Conservation (phyloP, 2,888 invertebrate species). For the Pseudococcus longispinus region DNA sequence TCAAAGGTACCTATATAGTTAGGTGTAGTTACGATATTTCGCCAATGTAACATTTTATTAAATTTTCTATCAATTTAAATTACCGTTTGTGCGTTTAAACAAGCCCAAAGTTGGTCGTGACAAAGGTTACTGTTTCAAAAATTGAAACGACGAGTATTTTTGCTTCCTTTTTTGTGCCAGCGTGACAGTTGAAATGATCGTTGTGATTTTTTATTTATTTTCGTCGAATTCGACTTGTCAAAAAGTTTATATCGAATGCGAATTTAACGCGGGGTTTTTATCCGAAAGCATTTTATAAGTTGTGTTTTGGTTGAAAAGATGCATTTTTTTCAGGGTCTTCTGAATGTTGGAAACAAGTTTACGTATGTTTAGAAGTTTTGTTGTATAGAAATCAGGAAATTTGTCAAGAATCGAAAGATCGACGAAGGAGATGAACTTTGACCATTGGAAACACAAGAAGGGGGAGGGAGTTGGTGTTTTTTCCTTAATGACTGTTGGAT, state of each 20-base stretch:
- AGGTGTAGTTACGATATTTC: background rate
- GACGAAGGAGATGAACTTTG: too few relatives aligned
- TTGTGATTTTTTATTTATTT: background rate
- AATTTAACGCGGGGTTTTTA: background rate
- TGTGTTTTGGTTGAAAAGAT: too few relatives aligned
- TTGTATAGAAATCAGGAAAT: too few relatives aligned
- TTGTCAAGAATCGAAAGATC: too few relatives aligned
- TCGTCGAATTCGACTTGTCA: background rate
- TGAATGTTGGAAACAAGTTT: too few relatives aligned
- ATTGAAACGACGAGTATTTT: background rate
- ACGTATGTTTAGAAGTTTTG: too few relatives aligned
- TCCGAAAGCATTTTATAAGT: background rate
- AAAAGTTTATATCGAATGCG: background rate
- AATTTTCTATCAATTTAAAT: background rate
- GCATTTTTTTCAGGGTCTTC: too few relatives aligned
- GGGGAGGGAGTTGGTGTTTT: too few relatives aligned
- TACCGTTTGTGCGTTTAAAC: background rate
- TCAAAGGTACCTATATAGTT: background rate
- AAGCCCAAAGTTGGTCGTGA: background rate
- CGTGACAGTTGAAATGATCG: background rate
- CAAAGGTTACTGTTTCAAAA: background rate
- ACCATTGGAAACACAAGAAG: too few relatives aligned
- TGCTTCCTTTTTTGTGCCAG: background rate
- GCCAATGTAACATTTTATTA: background rate
- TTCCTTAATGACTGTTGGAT: too few relatives aligned